phyloP scores from a whole-genome alignment of 2,797 vertebrate genomes.

The Microtus obscurus region DNA sequence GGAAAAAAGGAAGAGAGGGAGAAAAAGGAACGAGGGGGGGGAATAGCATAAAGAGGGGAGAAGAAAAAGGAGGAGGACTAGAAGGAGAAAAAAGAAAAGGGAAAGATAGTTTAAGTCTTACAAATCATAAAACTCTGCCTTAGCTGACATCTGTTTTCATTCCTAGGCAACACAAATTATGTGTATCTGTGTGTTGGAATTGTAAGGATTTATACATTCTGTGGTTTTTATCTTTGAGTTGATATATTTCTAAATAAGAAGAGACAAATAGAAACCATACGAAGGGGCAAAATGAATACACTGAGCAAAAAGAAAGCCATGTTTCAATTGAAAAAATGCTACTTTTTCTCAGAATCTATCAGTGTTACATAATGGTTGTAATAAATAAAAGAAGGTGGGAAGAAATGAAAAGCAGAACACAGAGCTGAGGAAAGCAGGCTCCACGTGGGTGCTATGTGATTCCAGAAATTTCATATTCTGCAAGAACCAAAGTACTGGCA shows the following conservation, averaged over 20 bases:
- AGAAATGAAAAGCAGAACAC: neutral
- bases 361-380: neutral
- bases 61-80: neutral
- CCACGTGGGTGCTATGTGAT: neutral
- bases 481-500: neutral
- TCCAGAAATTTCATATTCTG: neutral
- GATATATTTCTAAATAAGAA: conserved; percentile 40
- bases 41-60: neutral
- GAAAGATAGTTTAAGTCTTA: neutral
- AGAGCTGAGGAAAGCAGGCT: neutral
- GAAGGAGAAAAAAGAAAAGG: neutral
- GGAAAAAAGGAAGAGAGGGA: rapidly evolving
- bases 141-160: neutral
- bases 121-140: neutral
- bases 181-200: neutral
- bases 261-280: conserved; percentile 5
- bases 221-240: neutral
- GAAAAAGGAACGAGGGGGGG: neutral
- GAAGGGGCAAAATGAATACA: neutral
- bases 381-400: neutral
- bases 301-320: neutral
- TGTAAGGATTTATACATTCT: neutral
- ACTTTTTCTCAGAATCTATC: neutral
- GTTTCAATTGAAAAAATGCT: neutral
- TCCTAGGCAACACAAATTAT: neutral